Evolutionary conservation across 2,888 invertebrate genomes (phyloP), one percentile per base, ranked within the genome.

Genomic region (Embidobia sp.): DNA sequence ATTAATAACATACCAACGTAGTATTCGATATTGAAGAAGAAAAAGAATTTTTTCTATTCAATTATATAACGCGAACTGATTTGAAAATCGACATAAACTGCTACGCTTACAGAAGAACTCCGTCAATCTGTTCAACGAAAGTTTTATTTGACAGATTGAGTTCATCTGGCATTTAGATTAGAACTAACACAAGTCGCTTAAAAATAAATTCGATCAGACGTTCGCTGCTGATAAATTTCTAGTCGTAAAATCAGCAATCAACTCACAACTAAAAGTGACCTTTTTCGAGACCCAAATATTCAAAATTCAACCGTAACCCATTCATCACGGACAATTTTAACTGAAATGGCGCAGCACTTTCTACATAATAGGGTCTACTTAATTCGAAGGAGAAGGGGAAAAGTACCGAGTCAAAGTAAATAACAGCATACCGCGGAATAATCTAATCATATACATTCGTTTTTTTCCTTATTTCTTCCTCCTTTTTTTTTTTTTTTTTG

Each of bases 361-460:
- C 72, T 72, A 72, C 49, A 72, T 63, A 72, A 72, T 63, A 31
- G 48, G 33, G 42, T 35, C 42, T 44, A 61, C 49, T 57, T 49
- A 40, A 57, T 6, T 35, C 16, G 8, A 44, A 33, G 18, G 46
- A 18, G 1, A 44, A 29, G 16, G 22, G 37, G 22, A 19, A 19
- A 59, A 51, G 35, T 15, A 7, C 3, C 6, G 10, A 11, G 19
- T 15, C 33, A 55, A 55, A 27, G 35, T 29, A 48, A 59, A 69
- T 48, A 59, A 46, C 42, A 59, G 31, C 37, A 37, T 42, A 5
- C 48, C 35, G 19, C 37, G 10, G 31, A 49, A 49, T 37, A 49
- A 69, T 59, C 29, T 69, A 55, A 51, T 51, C 31, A 35, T 59
- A 48, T 13, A 53, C 26, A 37, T 31, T 35, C 44, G 10, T 44